Percentiles rank a stretch among this genome's conserved stretches.
Conservation (phyloP, 1,140 invertebrate genomes). For the Artemia franciscana region DNA sequence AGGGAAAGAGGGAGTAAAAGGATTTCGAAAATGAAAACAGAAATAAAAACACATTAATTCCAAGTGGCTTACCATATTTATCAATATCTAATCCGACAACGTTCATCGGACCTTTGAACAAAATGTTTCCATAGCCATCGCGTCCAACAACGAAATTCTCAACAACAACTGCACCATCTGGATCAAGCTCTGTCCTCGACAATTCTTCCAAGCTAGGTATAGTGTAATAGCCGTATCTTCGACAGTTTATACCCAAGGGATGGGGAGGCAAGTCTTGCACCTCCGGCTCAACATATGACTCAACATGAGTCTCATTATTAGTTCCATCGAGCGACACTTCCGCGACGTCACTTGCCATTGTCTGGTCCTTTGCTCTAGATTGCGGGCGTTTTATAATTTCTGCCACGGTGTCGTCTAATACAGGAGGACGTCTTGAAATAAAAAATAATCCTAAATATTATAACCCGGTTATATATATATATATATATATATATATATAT, state of each 20-base stretch:
- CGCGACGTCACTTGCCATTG: not conserved
- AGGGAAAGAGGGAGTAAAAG: not conserved
- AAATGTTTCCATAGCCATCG: constrained; percentile 74
- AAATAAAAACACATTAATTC: not conserved
- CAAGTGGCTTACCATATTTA: constrained; percentile 35
- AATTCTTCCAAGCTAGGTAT: constrained; percentile 56
- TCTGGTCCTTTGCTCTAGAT: not conserved
- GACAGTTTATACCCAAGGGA: constrained; percentile 23
- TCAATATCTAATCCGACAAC: constrained; percentile 73
- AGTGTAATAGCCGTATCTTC: constrained; percentile 50
- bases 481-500: no score
- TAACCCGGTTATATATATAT: no score
- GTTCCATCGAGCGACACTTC: constrained; percentile 5
- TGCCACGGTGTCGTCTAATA: constrained; percentile 1
- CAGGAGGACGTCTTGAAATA: not conserved
- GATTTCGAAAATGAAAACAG: not conserved
- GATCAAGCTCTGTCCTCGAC: constrained; percentile 28
- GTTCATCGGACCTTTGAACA: constrained; percentile 62
- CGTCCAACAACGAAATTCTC: constrained; percentile 76
- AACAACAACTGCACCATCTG: constrained; percentile 50
- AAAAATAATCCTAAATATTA: no score
- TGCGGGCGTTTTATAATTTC: constrained; percentile 1
- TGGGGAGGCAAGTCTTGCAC: constrained; percentile 16
- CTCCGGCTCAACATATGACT: constrained; percentile 2
- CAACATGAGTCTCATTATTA: constrained; percentile 1